phyloP scores from a whole-genome alignment of 2,113 vertebrate species.

The Coturnix japonica region DNA sequence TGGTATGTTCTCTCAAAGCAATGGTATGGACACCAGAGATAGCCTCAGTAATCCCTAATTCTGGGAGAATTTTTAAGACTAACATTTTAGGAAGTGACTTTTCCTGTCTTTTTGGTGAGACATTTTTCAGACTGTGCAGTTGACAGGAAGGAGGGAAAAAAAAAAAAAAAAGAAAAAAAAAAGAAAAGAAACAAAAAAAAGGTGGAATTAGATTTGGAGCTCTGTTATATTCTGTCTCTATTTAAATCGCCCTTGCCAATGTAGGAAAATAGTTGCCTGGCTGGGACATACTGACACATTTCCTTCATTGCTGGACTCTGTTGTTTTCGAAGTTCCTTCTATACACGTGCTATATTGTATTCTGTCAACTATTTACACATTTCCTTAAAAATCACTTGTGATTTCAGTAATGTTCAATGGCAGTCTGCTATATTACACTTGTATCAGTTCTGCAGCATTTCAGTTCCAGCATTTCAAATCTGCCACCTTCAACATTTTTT shows the following conservation, averaged over 20 bases:
- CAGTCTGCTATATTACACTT: not conserved
- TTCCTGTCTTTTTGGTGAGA: not conserved
- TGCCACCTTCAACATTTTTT: not conserved
- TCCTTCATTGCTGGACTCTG: not conserved
- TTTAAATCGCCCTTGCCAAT: not conserved
- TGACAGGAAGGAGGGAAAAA: slow-evolving; percentile 1
- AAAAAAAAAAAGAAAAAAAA: not conserved
- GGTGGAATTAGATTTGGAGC: not conserved
- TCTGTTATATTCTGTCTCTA: not conserved
- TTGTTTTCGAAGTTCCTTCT: not conserved
- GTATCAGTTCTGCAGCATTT: not conserved
- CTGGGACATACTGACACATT: not conserved
- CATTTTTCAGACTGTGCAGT: not conserved
- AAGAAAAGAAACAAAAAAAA: not conserved
- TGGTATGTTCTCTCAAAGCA: not conserved
- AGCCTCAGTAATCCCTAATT: not conserved
- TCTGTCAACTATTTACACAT: not conserved
- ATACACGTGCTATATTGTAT: not conserved
- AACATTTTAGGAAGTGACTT: not conserved
- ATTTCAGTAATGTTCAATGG: not conserved
- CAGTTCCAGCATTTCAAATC: not conserved
- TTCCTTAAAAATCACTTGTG: not conserved
- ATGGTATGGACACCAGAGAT: not conserved
- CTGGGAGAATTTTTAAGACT: not conserved
- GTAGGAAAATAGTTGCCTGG: not conserved